Conservation (phyloP, 92 coral and sea anemone genomes). For the Parazoanthus swiftii region DNA sequence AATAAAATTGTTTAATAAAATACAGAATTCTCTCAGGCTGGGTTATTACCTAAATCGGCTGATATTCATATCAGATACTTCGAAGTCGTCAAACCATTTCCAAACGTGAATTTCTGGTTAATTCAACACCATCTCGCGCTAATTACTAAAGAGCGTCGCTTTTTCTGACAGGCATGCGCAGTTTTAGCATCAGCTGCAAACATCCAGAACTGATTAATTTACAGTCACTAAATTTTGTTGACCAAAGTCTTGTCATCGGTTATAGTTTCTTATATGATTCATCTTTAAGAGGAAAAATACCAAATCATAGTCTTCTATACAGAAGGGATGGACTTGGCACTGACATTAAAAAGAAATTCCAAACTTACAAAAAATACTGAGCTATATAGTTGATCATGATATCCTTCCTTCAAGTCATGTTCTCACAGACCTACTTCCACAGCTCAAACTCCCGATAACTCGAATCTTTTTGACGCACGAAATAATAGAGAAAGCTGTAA, state of each 20-base stretch:
- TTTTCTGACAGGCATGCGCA: background rate
- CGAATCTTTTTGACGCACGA: no score
- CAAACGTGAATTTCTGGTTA: conserved; percentile 19
- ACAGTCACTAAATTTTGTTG: background rate
- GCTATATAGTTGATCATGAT: background rate
- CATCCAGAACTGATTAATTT: background rate
- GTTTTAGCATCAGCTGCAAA: background rate
- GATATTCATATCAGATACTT: background rate
- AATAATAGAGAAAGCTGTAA: background rate
- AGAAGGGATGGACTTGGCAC: background rate
- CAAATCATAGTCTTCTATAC: background rate
- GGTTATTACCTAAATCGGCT: no score
- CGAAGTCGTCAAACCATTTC: background rate
- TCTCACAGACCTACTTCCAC: no score
- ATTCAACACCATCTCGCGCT: background rate
- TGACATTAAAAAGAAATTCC: background rate
- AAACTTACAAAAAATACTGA: background rate
- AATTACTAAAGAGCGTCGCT: no score
- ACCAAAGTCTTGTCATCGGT: background rate
- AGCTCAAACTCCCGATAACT: background rate
- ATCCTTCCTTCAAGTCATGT: no score
- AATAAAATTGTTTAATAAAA: no score
- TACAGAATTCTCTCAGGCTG: background rate
- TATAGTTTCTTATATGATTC: background rate
- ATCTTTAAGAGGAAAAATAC: conserved; percentile 4